A percentile compares a stretch with the other conserved stretches of the same genome.
Evolutionary conservation across 2,113 vertebrate species (phyloP).

Genomic region (Conger conger): DNA sequence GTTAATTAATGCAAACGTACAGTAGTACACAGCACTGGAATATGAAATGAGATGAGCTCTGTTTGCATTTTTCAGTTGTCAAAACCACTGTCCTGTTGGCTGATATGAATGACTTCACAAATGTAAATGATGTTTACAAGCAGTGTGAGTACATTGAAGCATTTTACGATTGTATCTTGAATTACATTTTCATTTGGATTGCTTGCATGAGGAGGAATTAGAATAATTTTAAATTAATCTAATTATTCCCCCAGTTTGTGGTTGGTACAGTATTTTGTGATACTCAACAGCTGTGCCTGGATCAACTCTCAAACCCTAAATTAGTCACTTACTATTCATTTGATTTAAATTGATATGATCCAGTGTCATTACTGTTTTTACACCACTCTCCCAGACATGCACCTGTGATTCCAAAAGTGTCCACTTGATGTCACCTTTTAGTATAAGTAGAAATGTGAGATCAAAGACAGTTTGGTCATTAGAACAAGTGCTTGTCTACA

Average conservation of each 20-base stretch:
- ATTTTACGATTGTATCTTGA: background rate
- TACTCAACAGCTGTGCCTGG: too few relatives aligned
- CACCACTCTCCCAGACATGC: background rate
- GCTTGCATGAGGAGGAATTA: background rate
- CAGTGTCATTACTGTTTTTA: background rate
- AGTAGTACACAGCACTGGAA: background rate
- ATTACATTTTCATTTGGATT: background rate
- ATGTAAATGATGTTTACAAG: conserved; percentile 88
- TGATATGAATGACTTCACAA: conserved; percentile 89
- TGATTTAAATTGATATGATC: background rate
- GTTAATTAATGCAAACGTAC: background rate
- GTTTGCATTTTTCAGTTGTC: conserved; percentile 80
- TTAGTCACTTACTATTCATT: background rate
- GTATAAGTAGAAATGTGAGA: background rate
- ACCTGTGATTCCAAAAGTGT: background rate
- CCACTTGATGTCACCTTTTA: background rate
- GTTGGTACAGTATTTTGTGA: too few relatives aligned
- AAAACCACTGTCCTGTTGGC: conserved; percentile 91
- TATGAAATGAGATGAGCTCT: background rate
- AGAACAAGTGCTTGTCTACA: background rate
- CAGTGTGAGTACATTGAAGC: conserved; percentile 80
- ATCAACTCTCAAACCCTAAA: background rate
- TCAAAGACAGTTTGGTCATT: background rate
- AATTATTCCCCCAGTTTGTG: too few relatives aligned
- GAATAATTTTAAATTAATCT: background rate